Evolutionary conservation across 1,140 invertebrate genomes (phyloP).

Genomic region (Lamellibrachia luymesi): DNA sequence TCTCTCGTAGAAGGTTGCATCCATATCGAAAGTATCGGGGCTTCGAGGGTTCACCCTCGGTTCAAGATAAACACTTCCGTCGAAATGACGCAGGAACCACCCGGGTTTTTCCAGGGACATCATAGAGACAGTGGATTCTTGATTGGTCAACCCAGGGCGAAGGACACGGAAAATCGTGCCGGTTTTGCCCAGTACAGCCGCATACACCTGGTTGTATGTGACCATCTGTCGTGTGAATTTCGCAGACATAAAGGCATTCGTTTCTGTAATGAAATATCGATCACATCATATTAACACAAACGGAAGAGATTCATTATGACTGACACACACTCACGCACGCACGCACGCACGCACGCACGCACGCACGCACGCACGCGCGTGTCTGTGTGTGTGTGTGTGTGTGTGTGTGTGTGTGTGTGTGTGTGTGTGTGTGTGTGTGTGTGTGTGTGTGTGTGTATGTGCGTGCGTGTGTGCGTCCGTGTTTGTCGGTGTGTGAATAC

Average conservation of each 20-base stretch:
- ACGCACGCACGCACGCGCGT: background rate
- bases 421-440: no score
- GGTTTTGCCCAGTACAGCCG: background rate
- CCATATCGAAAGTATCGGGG: background rate
- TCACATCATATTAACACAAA: background rate
- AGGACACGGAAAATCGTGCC: background rate
- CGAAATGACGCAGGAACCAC: background rate
- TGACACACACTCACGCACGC: background rate
- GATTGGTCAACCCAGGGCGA: background rate
- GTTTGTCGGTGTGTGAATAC: no score
- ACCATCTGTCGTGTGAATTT: background rate
- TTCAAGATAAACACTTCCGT: background rate
- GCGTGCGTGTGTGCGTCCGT: no score
- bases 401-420: no score
- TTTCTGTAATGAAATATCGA: background rate
- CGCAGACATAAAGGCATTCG: background rate
- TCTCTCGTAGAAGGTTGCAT: background rate
- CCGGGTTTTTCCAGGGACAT: background rate
- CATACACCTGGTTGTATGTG: background rate
- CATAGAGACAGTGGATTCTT: background rate
- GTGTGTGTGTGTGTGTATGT: no score
- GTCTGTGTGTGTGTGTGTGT: no score
- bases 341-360: background rate
- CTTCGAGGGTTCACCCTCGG: background rate
- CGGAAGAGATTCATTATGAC: background rate